Percentiles rank a stretch among this genome's conserved stretches.
Conservation (phyloP, 1,140 invertebrate species). For the Apolygus lucorum region DNA sequence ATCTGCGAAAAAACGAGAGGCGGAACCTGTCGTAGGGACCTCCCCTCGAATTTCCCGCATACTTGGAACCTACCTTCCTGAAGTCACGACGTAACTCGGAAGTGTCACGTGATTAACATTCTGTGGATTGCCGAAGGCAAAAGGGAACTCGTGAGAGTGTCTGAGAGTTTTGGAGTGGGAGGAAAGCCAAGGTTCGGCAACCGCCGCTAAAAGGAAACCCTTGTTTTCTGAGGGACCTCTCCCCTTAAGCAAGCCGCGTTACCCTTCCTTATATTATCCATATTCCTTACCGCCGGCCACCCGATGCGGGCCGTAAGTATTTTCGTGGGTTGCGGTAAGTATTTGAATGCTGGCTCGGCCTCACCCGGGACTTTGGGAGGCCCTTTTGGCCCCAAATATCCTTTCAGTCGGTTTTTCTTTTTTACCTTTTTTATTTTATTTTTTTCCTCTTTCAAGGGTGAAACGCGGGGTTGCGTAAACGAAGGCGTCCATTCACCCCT, state of each 20-base stretch:
- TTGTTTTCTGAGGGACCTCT: background rate
- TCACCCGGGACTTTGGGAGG: background rate
- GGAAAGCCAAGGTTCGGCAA: background rate
- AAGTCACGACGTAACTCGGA: background rate
- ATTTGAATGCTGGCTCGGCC: background rate
- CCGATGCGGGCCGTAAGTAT: background rate
- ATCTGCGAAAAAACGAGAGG: no score
- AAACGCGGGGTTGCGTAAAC: no score
- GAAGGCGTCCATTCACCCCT: no score
- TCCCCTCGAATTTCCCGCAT: no score
- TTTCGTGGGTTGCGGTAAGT: background rate
- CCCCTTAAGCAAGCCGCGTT: background rate
- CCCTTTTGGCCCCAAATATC: background rate
- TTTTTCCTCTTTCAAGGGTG: no score
- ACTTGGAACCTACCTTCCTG: no score
- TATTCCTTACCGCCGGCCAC: background rate
- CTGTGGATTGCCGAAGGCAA: background rate
- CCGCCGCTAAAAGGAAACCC: slow-evolving; percentile 8
- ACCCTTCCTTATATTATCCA: slow-evolving; percentile 4
- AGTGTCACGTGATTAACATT: background rate
- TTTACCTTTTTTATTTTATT: background rate
- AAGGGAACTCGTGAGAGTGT: background rate
- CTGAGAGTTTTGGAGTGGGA: background rate
- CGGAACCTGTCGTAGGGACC: no score
- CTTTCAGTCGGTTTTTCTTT: background rate